A percentile compares a stretch with the other conserved stretches of the same genome.
These are phyloP conservation scores for Nomada hirtipes DNA, from an alignment of 2,888 invertebrate genomes.

Conservation along the genomic window DNA sequence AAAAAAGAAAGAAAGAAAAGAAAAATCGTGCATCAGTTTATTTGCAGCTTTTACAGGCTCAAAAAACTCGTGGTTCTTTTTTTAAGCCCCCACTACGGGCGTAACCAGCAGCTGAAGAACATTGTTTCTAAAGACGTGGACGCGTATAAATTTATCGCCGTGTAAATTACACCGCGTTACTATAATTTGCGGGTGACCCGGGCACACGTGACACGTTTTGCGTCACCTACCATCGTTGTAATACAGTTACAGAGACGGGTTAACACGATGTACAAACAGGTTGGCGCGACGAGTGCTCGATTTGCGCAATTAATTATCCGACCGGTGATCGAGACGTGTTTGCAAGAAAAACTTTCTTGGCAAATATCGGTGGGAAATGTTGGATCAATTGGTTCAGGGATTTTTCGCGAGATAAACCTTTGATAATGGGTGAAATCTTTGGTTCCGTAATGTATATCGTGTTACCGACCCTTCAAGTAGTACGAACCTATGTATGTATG, in stretches of 20 bases:
- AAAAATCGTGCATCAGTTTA: too few relatives aligned
- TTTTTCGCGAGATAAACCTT: not conserved
- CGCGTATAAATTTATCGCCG: not conserved
- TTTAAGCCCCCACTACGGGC: not conserved
- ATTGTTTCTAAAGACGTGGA: not conserved
- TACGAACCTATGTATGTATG: too few relatives aligned
- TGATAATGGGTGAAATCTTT: too few relatives aligned
- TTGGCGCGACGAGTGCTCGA: constrained; percentile 20
- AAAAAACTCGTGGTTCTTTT: not conserved
- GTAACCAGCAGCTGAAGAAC: not conserved
- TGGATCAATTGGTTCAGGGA: not conserved
- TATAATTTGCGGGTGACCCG: constrained; percentile 32
- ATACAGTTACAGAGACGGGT: constrained; percentile 38
- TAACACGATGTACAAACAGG: constrained; percentile 41
- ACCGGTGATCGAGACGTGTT: not conserved
- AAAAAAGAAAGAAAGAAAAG: too few relatives aligned
- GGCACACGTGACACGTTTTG: constrained; percentile 14
- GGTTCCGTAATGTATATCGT: too few relatives aligned
- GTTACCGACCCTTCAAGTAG: too few relatives aligned
- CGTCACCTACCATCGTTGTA: constrained; percentile 13
- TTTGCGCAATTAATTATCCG: constrained; percentile 44
- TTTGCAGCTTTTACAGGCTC: not conserved
- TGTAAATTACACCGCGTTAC: constrained; percentile 28
- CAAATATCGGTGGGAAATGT: not conserved
- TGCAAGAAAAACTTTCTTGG: not conserved